phyloP scores from a whole-genome alignment of 1,140 invertebrate genomes.

The Aplysia californica region DNA sequence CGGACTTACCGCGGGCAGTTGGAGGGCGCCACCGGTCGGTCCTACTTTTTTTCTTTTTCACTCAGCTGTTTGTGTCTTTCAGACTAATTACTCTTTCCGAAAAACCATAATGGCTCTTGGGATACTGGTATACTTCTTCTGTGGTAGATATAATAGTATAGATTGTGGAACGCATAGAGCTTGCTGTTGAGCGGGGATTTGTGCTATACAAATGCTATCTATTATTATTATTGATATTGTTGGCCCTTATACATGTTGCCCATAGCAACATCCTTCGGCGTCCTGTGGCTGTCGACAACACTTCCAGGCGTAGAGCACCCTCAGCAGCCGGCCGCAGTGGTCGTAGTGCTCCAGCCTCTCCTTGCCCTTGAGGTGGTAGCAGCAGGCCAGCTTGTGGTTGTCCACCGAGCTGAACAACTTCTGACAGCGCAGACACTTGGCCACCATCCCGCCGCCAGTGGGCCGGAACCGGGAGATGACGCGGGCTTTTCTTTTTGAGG shows the following conservation, averaged over 20 bases:
- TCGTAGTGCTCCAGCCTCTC: conserved; percentile 56
- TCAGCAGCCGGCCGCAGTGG: conserved; percentile 46
- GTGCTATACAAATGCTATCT: too few relatives aligned
- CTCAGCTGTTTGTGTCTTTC: too few relatives aligned
- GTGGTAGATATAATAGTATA: too few relatives aligned
- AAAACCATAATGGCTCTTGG: too few relatives aligned
- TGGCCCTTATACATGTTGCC: conserved; percentile 59
- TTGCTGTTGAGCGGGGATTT: too few relatives aligned
- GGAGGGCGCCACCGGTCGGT: too few relatives aligned
- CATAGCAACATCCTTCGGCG: conserved; percentile 54
- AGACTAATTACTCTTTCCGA: too few relatives aligned
- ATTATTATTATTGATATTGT: too few relatives aligned
- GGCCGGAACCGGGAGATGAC: not conserved
- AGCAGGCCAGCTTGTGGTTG: conserved; percentile 62
- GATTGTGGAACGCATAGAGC: too few relatives aligned
- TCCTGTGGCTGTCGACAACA: conserved; percentile 57
- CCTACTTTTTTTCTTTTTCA: too few relatives aligned
- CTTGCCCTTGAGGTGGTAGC: conserved; percentile 56
- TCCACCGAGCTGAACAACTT: conserved; percentile 56
- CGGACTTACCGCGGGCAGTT: too few relatives aligned
- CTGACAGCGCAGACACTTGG: conserved; percentile 64
- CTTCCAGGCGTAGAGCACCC: conserved; percentile 55
- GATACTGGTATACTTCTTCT: too few relatives aligned
- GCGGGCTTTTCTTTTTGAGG: not conserved
- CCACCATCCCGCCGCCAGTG: conserved; percentile 71